Evolutionary conservation across 2,797 vertebrate genomes (phyloP), one percentile per base, ranked within the genome.

Genomic region (Sebastes kiyomatsui): DNA sequence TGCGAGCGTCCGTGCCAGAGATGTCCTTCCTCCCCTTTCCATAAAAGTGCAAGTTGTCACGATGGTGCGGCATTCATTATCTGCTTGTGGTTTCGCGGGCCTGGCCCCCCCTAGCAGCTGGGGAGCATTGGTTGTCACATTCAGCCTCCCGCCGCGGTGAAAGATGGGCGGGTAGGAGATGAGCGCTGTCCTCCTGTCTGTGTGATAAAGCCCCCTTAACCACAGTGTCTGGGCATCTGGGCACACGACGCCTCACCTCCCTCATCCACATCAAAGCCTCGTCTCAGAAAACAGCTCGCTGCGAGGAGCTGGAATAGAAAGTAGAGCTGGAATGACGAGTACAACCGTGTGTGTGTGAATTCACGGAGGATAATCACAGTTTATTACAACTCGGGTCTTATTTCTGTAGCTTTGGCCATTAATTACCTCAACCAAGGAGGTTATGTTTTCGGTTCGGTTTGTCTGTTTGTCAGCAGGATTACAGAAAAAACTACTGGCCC

Each of bases 31-130:
- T 88, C 75, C 83, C 73, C 73, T 87, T 89, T 90, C 91, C 91
- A 92, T 93, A 90, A 94, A 94, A 94, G 93, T 89, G 89, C 85
- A 93, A 91, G 93, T 92, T 91, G 90, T 93, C 91, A 90, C 72
- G 83, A 81, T 64, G 86, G 88, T 89, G 91, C 87, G 90, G 89
- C 92, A 92, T 94, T 94, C 92, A 89, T 93, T 91, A 91, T 91
- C 68, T 38, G 79, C 86, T 88, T 88, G 90, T 80, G 81, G 83
- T 87, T 90, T 81, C 72, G 79, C 71, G 5, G 82, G 79, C 78
- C 77, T 64, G 88, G 81, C 73, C 79, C 46, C 42, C 62, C 74
- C 2, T 74, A 87, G 73, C 90, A 88, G 93, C 91, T 91, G 87
- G 79, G 69, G 80, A 89, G 72, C 70, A 67, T 87, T 58, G 79